Base-by-base conservation (phyloP, 2,888 invertebrate species). In the Hemithea aestivaria region DNA sequence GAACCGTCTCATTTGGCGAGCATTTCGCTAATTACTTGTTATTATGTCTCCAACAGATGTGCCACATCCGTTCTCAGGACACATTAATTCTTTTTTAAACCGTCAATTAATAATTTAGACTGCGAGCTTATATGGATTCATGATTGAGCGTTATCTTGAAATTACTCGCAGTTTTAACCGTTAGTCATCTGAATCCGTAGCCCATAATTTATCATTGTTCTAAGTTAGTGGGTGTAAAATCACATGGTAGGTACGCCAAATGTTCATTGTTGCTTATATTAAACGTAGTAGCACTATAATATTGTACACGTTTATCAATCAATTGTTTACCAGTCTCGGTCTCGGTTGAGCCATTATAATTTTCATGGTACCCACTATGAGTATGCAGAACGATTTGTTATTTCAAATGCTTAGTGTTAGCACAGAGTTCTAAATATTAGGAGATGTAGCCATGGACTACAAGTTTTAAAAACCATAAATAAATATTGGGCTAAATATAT, bases 11-110 rank as follows among this genome's bases (percentile, higher is more conserved):
- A 45, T 62, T 64, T 65, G 66, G 53, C 40, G 62, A 56, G 60
- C 30, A 66, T 69, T 73, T 74, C 59, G 74, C 79, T 84, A 85
- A 85, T 85, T 83, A 78, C 79, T 75, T 70, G 69, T 79, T 77
- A 81, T 80, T 79, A 75, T 77, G 79, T 75, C 79, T 73, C 74
- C 72, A 78, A 74, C 87, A 85, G 77, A 85, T 87, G 87, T 78
- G 77, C 73, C 66, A 82, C 87, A 87, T 87, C 87, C 87, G 85
- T 61, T 77, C 65, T 45, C 60, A 60, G 67, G 53, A 22, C 22
- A 42, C 32, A 37, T 20, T 20, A 28, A 44, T 43, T 45, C 50
- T 53, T 58, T 53, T 48, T 59, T 67, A 66, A 27, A 35, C 64
- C 63, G 60, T 46, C 46, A 48, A 55, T 59, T 58, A 58, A 55